Evolutionary conservation across 2,888 invertebrate species (phyloP).

Genomic region (Gymnocheta viridis): DNA sequence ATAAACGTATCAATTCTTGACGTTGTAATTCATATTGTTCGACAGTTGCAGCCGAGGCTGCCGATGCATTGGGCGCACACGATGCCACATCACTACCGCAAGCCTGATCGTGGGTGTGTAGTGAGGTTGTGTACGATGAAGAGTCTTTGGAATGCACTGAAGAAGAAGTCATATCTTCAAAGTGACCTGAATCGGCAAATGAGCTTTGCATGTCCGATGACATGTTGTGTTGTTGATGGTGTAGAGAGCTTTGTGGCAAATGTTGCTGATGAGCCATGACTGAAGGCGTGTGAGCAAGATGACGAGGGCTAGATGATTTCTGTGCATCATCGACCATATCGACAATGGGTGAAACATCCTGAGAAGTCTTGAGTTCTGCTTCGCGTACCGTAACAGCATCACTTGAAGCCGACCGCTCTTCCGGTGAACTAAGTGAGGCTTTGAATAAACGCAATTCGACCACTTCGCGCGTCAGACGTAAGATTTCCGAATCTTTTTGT

Average conservation of each 20-base stretch:
- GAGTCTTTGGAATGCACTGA: conserved; percentile 89
- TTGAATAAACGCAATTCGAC: conserved; percentile 91
- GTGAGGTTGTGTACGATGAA: conserved; percentile 82
- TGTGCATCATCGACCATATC: conserved; percentile 83
- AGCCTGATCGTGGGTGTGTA: conserved; percentile 81
- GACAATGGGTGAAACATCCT: conserved; percentile 83
- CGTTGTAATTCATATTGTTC: conserved; percentile 86
- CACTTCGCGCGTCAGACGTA: conserved; percentile 88
- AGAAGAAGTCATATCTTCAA: conserved; percentile 90
- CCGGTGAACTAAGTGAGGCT: conserved; percentile 90
- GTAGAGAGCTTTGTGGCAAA: conserved; percentile 69
- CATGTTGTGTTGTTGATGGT: conserved; percentile 76
- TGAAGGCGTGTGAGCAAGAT: conserved; percentile 71
- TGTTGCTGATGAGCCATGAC: conserved; percentile 69
- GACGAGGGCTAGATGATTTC: conserved; percentile 81
- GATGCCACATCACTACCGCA: conserved; percentile 72
- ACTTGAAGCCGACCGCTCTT: conserved; percentile 90
- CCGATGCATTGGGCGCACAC: conserved; percentile 40
- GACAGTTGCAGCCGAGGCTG: conserved; percentile 75
- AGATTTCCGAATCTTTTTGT: conserved; percentile 91
- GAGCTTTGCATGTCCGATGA: conserved; percentile 87
- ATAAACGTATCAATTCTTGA: conserved; percentile 86
- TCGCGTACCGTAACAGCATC: conserved; percentile 89
- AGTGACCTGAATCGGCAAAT: conserved; percentile 93
- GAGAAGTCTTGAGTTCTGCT: conserved; percentile 84